Evolutionary conservation across 2,113 vertebrate genomes (phyloP), one percentile per base, ranked within the genome.

Genomic region (Hyaena hyaena): DNA sequence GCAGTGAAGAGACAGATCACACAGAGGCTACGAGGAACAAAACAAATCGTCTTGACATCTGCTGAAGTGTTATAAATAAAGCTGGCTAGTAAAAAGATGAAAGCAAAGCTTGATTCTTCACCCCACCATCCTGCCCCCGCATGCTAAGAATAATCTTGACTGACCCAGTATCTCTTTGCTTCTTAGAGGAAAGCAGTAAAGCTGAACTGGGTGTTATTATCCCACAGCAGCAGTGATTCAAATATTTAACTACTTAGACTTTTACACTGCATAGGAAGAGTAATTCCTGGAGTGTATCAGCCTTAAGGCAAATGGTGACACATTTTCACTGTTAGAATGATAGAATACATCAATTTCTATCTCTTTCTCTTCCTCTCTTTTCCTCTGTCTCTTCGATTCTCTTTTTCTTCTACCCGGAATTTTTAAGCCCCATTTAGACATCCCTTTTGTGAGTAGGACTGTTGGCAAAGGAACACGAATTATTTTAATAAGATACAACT

Each of bases 41-140:
- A 82, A 91, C 87, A 97, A 88, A 97, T 80, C 28, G n/a, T 45
- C 33, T 7, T 71, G 95, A 86, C 76, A 96, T 96, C 71, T 97
- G 88, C 68, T 83, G 85, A 94, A 87, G 94, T 90, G 96, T 97
- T 97, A 93, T 28, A 96, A 96, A 88, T 80, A 23, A 97, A 95
- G 90, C 50, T 1, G 10, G 86, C 2, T 21, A 55, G 76, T 48
- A 86, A 97, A 97, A 97, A 96, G 63, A 97, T 92, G 61, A 96
- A 97, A 97, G 88, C 21, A 2, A 80, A 74, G 89, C 48, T 83
- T 33, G 73, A 73, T 23, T 96, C 73, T 33, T 97, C 69, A 26
- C 43, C 33, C 74, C 26, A 23, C 0, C 4, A 3, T 15, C 23
- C n/a, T 69, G 21, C 58, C 79, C 69, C 74, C 21, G 55, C 26